Base-by-base conservation (phyloP, 2,113 vertebrate genomes). In the Carettochelys insculpta region DNA sequence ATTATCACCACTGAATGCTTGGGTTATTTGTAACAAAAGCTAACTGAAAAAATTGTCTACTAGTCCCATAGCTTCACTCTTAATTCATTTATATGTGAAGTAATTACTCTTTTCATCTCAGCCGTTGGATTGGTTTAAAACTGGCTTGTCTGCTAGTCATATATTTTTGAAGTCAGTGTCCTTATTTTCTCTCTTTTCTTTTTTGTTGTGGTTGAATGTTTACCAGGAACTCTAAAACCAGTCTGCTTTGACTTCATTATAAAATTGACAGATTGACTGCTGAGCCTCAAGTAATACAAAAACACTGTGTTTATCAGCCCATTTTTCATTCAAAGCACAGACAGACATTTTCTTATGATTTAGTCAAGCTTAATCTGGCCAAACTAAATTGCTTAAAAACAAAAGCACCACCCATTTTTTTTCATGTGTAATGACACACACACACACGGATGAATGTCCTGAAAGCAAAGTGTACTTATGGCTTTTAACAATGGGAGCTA, bases 51-150 rank as follows among this genome's bases (percentile, higher is more conserved):
- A 92, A 82, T 80, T 91, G 87, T n/a, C 85, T 93, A 93, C 95
- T 97, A 92, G 94, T 93, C 85, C 95, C 38, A 1, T 92, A 78
- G 94, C 95, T 94, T 82, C 52, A 43, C 56, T 91, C 47, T 48
- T 96, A 92, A 95, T 97, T 97, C 89, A 93, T 94, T 96, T 91
- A 95, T 93, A 90, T 76, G 85, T 94, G 89, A 94, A 86, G 88
- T 89, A 94, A 95, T 90, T 94, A 90, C 94, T 94, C 94, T 78
- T 97, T 96, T 95, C 88, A 83, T 85, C 92, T 90, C 83, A 86
- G 95, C 91, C 65, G 95, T 94, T 51, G 87, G 80, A 80, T 92
- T 92, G 82, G 96, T 96, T 97, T 92, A 92, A 85, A 53, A 95
- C 82, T 88, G 90, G 86, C 76, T 94, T 92, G 89, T 82, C 10